Conservation (phyloP, 2,888 invertebrate species). For the Gari tellinella region DNA sequence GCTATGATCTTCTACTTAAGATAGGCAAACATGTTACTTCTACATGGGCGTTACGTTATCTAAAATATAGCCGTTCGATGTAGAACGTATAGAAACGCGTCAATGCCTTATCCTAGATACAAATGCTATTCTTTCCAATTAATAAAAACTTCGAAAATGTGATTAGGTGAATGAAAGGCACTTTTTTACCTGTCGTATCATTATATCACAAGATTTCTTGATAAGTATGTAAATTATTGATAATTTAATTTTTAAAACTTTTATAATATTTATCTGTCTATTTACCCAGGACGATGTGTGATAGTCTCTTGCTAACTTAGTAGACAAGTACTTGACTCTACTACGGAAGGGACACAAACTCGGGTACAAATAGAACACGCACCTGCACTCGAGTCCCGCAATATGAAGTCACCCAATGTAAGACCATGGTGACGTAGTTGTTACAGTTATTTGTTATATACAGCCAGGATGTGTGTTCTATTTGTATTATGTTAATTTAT, state of each 20-base stretch:
- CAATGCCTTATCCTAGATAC: too few relatives aligned
- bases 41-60: too few relatives aligned
- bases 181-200: slow-evolving; percentile 51
- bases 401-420: slow-evolving; percentile 1
- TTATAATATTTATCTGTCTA: slow-evolving; percentile 60
- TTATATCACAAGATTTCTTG: slow-evolving; percentile 41
- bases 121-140: too few relatives aligned
- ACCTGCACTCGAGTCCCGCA: slow-evolving; percentile 57
- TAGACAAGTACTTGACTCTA: slow-evolving; percentile 75
- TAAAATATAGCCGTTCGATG: too few relatives aligned
- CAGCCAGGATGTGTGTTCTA: slow-evolving; percentile 29
- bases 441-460: slow-evolving; percentile 7
- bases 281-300: slow-evolving; percentile 51
- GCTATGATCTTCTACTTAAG: too few relatives aligned
- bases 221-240: slow-evolving; percentile 60
- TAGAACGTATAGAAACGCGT: too few relatives aligned
- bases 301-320: slow-evolving; percentile 53
- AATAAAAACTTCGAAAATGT: too few relatives aligned
- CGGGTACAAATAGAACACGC: slow-evolving; percentile 36
- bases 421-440: slow-evolving; percentile 2
- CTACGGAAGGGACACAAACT: slow-evolving; percentile 64
- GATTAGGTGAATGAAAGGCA: too few relatives aligned
- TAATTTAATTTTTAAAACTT: slow-evolving; percentile 63
- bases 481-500: slow-evolving; percentile 10
- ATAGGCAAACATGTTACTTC: too few relatives aligned